These are phyloP conservation scores for Serripes groenlandicus DNA, from an alignment of 2,888 invertebrate species.

Conservation along the genomic window DNA sequence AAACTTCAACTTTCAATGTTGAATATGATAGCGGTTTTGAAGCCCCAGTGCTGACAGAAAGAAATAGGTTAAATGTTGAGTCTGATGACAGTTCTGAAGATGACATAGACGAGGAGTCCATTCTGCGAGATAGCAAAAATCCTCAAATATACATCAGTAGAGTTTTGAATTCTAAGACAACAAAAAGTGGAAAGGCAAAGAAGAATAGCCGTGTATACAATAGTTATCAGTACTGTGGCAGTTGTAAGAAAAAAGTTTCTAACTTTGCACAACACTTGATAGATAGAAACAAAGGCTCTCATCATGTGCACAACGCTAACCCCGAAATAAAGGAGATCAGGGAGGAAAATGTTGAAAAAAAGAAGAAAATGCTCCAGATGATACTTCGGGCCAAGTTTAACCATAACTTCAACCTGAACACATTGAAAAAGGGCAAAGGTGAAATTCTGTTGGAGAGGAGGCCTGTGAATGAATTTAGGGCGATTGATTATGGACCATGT, in stretches of 20 bases:
- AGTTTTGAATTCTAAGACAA: neutral
- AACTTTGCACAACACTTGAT: neutral
- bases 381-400: conserved; percentile 27
- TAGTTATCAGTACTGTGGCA: neutral
- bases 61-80: neutral
- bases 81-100: neutral
- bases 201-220: neutral
- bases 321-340: conserved; percentile 24
- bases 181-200: neutral
- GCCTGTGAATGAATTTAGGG: neutral
- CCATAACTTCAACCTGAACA: conserved; percentile 32
- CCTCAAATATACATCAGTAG: neutral
- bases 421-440: conserved; percentile 24
- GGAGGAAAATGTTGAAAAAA: neutral
- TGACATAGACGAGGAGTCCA: neutral
- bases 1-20: neutral
- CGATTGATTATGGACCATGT: conserved; percentile 40
- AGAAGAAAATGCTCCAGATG: neutral
- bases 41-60: neutral
- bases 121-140: neutral
- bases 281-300: neutral
- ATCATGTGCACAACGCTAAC: neutral
- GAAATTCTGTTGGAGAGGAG: conserved; percentile 43
- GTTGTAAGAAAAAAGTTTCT: neutral
- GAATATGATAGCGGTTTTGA: neutral